These are phyloP conservation scores for Ceratosolen fusciceps DNA, from an alignment of 1,140 invertebrate genomes.

Conservation along the genomic window DNA sequence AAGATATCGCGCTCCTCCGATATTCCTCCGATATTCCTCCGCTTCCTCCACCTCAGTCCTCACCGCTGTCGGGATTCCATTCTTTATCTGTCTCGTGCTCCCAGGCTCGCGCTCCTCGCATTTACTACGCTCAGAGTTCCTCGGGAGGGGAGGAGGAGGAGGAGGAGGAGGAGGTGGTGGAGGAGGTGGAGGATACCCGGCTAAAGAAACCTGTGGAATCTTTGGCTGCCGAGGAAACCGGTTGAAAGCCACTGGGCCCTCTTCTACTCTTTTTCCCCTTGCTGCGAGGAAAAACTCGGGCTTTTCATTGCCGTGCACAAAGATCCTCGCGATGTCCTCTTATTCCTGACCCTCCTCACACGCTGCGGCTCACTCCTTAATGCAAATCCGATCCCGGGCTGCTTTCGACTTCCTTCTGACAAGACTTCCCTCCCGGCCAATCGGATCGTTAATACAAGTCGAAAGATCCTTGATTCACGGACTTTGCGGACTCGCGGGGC, in stretches of 20 bases:
- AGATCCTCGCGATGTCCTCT: not conserved
- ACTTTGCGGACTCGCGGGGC: too few species aligned
- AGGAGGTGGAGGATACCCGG: too few species aligned
- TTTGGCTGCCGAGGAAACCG: not conserved
- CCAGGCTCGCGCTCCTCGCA: not conserved
- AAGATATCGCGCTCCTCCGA: too few species aligned
- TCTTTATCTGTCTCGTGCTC: not conserved
- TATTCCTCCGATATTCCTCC: too few species aligned
- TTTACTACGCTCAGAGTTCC: too few species aligned
- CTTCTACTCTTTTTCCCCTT: not conserved
- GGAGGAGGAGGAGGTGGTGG: too few species aligned
- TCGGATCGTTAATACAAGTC: not conserved
- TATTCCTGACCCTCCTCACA: not conserved
- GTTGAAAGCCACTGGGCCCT: not conserved
- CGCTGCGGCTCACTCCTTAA: not conserved
- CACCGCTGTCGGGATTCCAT: not conserved
- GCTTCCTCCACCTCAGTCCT: not conserved
- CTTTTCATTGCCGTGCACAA: not conserved
- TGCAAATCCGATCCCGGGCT: not conserved
- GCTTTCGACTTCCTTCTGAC: not conserved
- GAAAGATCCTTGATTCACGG: too few species aligned
- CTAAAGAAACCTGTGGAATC: conserved; percentile 3
- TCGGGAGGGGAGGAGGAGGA: too few species aligned
- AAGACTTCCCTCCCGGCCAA: too few species aligned
- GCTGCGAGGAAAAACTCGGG: not conserved